A percentile compares a stretch with the other conserved stretches of the same genome.
phyloP scores from a whole-genome alignment of 2,113 vertebrate species.

The Azemiops feae region DNA sequence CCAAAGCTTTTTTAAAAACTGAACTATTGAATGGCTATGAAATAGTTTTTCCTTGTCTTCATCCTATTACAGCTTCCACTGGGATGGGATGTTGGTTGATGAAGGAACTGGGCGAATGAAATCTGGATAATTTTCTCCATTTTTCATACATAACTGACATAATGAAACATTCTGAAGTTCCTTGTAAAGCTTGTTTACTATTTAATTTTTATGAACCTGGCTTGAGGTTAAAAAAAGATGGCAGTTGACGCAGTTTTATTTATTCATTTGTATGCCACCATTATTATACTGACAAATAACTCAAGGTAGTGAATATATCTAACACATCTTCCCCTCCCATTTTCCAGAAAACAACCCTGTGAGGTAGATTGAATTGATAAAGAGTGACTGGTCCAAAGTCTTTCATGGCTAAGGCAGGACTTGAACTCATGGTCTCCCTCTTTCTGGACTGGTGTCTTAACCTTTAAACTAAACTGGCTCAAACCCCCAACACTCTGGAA shows the following conservation, averaged over 20 bases:
- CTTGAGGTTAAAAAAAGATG: neutral
- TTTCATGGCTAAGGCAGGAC: neutral
- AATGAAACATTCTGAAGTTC: neutral
- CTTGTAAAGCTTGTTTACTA: neutral
- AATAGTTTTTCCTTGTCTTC: neutral
- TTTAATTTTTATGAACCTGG: neutral
- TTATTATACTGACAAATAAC: neutral
- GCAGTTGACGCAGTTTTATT: neutral
- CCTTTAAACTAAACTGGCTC: neutral
- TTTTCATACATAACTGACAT: neutral
- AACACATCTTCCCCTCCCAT: neutral
- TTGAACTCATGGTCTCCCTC: neutral
- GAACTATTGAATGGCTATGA: neutral
- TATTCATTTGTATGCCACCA: neutral
- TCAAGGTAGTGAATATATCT: neutral
- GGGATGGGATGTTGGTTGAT: neutral
- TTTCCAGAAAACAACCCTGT: neutral
- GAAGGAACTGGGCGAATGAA: neutral
- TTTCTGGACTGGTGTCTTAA: neutral
- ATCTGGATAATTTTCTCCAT: neutral
- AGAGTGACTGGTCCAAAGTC: neutral
- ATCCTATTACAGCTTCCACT: neutral
- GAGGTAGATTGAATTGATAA: neutral
- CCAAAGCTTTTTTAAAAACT: neutral
- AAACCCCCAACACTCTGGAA: neutral